Percentiles rank a stretch among this genome's conserved stretches.
Conservation (phyloP, 2,888 invertebrate species). For the Lymantria monacha region DNA sequence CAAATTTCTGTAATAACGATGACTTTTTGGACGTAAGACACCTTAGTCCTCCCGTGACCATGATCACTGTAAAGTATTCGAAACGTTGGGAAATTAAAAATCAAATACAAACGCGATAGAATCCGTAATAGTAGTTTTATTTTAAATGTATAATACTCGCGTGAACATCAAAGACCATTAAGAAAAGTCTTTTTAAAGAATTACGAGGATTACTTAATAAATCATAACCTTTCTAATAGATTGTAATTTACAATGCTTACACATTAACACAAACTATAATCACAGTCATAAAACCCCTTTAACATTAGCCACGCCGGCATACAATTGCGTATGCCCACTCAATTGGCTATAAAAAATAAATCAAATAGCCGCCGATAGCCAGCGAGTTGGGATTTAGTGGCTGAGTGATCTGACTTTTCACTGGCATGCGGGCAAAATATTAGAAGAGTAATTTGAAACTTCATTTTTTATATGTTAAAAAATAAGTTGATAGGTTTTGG, state of each 20-base stretch:
- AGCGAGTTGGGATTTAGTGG: conserved; percentile 53
- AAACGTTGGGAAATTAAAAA: no score
- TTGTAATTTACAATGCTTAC: background rate
- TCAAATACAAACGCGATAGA: no score
- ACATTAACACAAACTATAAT: background rate
- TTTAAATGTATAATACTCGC: no score
- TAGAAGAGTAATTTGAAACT: conserved; percentile 37
- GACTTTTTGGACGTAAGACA: no score
- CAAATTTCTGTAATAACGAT: no score
- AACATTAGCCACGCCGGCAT: conserved; percentile 73
- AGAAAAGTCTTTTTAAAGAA: no score
- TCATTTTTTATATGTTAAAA: conserved; percentile 4
- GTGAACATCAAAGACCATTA: no score
- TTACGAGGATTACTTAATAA: background rate
- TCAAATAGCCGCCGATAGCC: conserved; percentile 49
- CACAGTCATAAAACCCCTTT: conserved; percentile 20
- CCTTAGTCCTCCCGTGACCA: no score
- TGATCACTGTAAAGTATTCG: no score
- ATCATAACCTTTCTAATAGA: background rate
- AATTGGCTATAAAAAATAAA: conserved; percentile 68
- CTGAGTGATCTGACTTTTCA: conserved; percentile 32
- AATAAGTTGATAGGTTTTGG: conserved; percentile 4
- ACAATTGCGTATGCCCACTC: conserved; percentile 30
- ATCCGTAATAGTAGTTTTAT: no score
- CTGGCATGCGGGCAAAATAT: conserved; percentile 56